Conservation (phyloP, 64 coral and sea anemone species). For the Montipora efflorescens region DNA sequence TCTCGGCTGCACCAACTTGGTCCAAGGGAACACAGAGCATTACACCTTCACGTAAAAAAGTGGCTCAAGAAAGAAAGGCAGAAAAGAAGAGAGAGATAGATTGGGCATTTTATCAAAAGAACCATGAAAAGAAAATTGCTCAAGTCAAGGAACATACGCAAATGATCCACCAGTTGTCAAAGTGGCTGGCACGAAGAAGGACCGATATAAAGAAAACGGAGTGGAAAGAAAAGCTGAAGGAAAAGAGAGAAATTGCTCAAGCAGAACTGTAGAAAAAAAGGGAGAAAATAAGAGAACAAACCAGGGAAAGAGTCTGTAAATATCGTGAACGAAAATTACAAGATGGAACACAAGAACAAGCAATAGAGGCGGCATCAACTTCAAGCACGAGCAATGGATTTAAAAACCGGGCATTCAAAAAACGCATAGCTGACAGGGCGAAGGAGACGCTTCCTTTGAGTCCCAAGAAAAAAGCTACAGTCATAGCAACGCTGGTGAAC, state of each 20-base stretch:
- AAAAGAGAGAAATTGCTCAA: neutral
- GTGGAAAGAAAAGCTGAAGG: neutral
- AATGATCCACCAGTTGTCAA: neutral
- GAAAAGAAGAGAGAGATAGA: neutral
- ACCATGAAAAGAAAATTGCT: slow-evolving; percentile 35
- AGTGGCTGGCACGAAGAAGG: neutral
- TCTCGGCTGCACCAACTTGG: neutral
- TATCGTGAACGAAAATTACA: slow-evolving; percentile 1
- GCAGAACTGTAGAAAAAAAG: neutral
- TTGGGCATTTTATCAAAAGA: neutral
- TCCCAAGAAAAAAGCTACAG: slow-evolving; percentile 9
- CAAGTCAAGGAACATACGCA: neutral
- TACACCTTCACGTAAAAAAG: too few relatives aligned
- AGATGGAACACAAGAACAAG: neutral
- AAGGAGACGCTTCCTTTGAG: neutral
- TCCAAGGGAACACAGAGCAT: neutral
- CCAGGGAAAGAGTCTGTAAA: slow-evolving; percentile 12
- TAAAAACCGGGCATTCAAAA: slow-evolving; percentile 4
- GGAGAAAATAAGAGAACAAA: slow-evolving; percentile 19
- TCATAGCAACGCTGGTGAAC: neutral
- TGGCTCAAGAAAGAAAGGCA: too few relatives aligned
- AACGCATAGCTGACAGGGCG: slow-evolving; percentile 14
- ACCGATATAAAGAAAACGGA: neutral
- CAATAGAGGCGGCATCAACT: neutral
- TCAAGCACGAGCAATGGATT: neutral